A percentile compares a stretch with the other conserved stretches of the same genome.
Conservation (phyloP, 2,888 invertebrate species). For the Xylota segnis region DNA sequence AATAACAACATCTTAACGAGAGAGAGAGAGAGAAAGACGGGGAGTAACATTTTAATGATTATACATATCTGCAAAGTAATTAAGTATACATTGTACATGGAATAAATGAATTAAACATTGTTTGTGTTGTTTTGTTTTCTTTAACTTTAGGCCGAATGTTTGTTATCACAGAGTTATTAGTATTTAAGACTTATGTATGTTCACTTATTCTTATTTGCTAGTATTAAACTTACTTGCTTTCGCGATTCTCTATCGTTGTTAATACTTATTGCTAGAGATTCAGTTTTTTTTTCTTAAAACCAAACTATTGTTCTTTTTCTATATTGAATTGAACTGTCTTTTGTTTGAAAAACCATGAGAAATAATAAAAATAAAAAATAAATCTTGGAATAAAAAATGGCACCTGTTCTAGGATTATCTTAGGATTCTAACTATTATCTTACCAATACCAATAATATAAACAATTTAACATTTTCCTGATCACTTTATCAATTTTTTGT, state of each 20-base stretch:
- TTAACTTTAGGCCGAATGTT: conserved; percentile 62
- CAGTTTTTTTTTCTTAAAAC: conserved; percentile 14
- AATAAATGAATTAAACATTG: conserved; percentile 29
- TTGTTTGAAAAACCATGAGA: conserved; percentile 22
- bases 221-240: conserved; percentile 26
- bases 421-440: conserved; percentile 41
- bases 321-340: conserved; percentile 51
- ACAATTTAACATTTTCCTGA: conserved; percentile 40
- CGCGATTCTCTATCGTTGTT: conserved; percentile 52
- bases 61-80: conserved; percentile 28
- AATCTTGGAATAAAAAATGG: conserved; percentile 42
- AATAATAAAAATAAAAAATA: conserved; percentile 15
- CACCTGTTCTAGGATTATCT: conserved; percentile 61
- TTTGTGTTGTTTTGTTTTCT: conserved; percentile 26
- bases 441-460: conserved; percentile 41
- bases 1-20: conserved; percentile 51
- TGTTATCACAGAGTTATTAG: conserved; percentile 71
- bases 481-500: neutral
- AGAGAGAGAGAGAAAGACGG: conserved; percentile 4
- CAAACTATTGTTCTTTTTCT: conserved; percentile 27
- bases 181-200: conserved; percentile 55
- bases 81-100: conserved; percentile 6
- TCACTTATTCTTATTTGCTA: conserved; percentile 38
- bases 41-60: conserved; percentile 31
- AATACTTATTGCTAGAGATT: conserved; percentile 57